Percentiles rank a stretch among this genome's conserved stretches.
Conservation (phyloP, 2,797 vertebrate genomes). For the Florisuga fusca region DNA sequence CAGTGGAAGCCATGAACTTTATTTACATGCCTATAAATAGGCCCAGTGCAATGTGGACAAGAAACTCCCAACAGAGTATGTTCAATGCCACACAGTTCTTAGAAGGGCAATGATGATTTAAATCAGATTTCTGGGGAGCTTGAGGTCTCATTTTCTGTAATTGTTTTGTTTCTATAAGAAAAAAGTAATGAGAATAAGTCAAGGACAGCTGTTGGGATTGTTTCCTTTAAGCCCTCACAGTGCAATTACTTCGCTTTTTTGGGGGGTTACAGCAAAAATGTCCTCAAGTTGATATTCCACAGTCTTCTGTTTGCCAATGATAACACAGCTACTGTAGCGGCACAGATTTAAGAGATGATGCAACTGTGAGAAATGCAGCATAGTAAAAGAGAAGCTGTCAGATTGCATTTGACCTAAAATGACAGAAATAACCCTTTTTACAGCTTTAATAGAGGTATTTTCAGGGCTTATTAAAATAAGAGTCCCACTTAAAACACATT, state of each 20-base stretch:
- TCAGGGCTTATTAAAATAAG: neutral
- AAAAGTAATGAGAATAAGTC: neutral
- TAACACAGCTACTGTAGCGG: conserved; percentile 47
- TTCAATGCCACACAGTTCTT: neutral
- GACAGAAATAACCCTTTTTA: neutral
- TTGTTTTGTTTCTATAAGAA: neutral
- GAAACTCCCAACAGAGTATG: neutral
- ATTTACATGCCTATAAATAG: neutral
- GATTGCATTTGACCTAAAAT: conserved; percentile 28
- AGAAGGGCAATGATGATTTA: neutral
- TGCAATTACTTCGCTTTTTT: neutral
- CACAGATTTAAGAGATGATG: conserved; percentile 19
- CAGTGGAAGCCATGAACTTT: neutral
- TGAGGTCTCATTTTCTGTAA: neutral
- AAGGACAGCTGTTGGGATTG: neutral
- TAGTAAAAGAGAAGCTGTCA: conserved; percentile 21
- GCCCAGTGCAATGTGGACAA: neutral
- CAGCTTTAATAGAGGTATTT: neutral
- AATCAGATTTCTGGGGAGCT: neutral
- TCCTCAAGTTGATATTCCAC: neutral
- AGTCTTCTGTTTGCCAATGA: conserved; percentile 34
- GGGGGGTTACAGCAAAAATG: conserved; percentile 22
- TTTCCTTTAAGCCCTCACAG: neutral
- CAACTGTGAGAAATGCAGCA: neutral
- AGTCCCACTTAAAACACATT: conserved; percentile 33